Conservation (phyloP, 2,888 invertebrate species). For the Masnerella sp. region DNA sequence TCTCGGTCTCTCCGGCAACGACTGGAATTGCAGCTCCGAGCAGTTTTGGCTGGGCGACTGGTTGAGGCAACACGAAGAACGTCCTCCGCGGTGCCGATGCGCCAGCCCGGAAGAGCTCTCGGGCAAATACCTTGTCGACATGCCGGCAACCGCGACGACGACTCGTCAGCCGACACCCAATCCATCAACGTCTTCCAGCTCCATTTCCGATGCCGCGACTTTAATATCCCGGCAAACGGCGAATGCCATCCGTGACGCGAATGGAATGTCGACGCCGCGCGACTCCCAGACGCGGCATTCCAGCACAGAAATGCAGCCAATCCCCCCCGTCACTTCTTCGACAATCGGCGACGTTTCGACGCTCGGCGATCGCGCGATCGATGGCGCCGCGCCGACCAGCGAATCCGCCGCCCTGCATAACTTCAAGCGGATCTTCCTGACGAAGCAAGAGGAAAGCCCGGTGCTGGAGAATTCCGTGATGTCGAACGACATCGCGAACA, state of each 20-base stretch:
- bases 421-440: constrained; percentile 26
- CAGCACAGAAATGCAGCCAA: constrained; percentile 35
- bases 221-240: constrained; percentile 49
- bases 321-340: neutral
- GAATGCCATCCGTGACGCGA: constrained; percentile 40
- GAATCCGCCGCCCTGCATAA: too few species aligned
- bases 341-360: neutral
- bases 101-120: constrained; percentile 61
- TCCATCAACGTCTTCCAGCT: constrained; percentile 50
- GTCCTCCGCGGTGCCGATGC: constrained; percentile 69
- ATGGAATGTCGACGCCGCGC: constrained; percentile 45
- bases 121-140: constrained; percentile 66
- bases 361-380: neutral
- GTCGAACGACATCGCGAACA: constrained; percentile 73
- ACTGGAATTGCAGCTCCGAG: constrained; percentile 83
- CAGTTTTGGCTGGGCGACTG: constrained; percentile 84
- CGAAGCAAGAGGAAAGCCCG: too few species aligned
- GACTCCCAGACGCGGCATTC: constrained; percentile 33
- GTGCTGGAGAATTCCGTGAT: constrained; percentile 60
- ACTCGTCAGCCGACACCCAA: constrained; percentile 7
- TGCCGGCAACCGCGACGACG: constrained; percentile 62
- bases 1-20: constrained; percentile 84
- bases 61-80: constrained; percentile 80
- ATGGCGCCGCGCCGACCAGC: too few species aligned
- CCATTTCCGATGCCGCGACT: constrained; percentile 38